Percentiles rank a stretch among this genome's conserved stretches.
phyloP scores from a whole-genome alignment of 2,113 vertebrate genomes.

The Malurus elegans region DNA sequence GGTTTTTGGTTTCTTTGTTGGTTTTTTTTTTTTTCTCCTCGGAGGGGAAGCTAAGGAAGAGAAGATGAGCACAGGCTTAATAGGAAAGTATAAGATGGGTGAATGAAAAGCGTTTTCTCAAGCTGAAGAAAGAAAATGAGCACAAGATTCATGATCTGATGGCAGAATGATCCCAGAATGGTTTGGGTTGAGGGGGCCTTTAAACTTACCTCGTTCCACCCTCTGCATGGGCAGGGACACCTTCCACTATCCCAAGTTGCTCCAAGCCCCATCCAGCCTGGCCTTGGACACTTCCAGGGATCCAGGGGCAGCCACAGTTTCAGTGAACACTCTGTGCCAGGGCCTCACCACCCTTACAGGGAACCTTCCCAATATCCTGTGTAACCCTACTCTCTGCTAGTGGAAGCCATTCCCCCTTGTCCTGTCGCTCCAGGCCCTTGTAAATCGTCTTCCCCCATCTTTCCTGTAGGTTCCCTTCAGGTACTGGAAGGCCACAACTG shows the following conservation, averaged over 20 bases:
- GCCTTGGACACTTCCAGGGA: neutral
- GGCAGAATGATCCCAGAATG: neutral
- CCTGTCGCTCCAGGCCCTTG: neutral
- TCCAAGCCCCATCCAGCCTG: rapidly evolving
- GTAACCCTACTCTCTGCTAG: neutral
- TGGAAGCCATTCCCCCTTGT: neutral
- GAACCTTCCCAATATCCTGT: neutral
- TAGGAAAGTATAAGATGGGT: neutral
- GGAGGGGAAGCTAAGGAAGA: neutral
- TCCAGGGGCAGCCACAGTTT: neutral
- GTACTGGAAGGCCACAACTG: too few relatives aligned
- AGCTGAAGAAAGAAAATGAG: neutral
- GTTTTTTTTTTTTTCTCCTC: neutral
- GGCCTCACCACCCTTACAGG: rapidly evolving
- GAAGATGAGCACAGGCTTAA: neutral
- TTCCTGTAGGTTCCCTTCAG: neutral
- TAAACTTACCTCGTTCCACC: neutral
- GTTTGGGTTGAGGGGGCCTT: neutral
- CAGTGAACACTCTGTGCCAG: neutral
- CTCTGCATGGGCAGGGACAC: neutral
- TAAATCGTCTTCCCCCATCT: neutral
- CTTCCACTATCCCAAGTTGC: neutral
- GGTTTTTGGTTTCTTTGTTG: neutral
- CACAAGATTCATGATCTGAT: neutral
- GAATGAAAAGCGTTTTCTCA: neutral